These are phyloP conservation scores for Hemitrygon akajei DNA, from an alignment of 2,797 vertebrate species.

Conservation along the genomic window DNA sequence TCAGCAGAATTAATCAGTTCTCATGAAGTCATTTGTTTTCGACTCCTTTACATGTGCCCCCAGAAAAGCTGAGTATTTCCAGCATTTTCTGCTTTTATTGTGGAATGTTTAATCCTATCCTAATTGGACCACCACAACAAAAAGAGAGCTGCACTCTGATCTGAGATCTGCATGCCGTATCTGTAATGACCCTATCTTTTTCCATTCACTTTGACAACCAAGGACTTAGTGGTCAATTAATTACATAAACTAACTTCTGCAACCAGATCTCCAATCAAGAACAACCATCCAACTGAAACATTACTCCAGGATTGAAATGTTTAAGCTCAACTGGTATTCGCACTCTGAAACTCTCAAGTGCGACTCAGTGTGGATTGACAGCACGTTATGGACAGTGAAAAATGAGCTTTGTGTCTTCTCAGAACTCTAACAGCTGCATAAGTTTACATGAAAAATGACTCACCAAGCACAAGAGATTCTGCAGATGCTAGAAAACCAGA, in stretches of 20 bases:
- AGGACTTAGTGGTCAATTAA: background rate
- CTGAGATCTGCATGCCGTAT: background rate
- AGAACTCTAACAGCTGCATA: background rate
- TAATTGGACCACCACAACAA: background rate
- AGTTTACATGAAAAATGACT: background rate
- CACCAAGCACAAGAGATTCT: too few relatives aligned
- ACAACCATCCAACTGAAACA: background rate
- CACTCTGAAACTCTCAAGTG: background rate
- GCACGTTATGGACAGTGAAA: background rate
- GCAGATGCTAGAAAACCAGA: too few relatives aligned
- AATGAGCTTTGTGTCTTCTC: background rate
- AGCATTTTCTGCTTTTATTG: background rate
- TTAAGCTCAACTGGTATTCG: background rate
- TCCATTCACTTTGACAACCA: background rate
- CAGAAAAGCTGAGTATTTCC: too few relatives aligned
- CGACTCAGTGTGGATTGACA: background rate
- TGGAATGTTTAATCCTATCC: background rate
- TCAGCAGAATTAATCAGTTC: too few relatives aligned
- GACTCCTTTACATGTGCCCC: too few relatives aligned
- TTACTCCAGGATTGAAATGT: background rate
- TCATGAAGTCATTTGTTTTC: too few relatives aligned
- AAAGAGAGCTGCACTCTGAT: background rate
- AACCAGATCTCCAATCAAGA: background rate
- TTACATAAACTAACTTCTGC: background rate
- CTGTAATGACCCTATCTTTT: background rate